Evolutionary conservation across 2,113 vertebrate genomes (phyloP).

Genomic region (Tetrao urogallus): DNA sequence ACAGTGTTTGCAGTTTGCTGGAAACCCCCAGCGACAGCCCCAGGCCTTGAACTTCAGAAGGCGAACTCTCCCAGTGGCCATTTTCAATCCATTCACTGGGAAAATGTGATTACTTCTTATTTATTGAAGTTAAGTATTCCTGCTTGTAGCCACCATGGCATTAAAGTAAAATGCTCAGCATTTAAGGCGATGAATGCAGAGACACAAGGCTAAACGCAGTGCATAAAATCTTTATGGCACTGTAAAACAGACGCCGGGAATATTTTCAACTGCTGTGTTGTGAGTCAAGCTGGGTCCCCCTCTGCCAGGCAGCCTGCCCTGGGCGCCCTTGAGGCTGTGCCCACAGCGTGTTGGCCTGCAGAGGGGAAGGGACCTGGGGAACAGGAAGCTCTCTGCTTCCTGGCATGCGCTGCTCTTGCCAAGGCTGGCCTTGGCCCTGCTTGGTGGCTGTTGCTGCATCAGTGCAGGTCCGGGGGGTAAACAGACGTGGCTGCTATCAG

Average conservation of each 20-base stretch:
- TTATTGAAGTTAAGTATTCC: conserved; percentile 63
- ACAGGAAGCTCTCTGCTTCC: background rate
- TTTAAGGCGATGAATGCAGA: conserved; percentile 44
- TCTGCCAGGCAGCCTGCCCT: conserved; percentile 18
- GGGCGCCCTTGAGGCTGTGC: background rate
- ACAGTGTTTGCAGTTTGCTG: background rate
- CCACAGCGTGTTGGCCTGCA: background rate
- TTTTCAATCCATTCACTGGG: conserved; percentile 30
- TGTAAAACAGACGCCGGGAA: conserved; percentile 6
- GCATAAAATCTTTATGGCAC: conserved; percentile 62
- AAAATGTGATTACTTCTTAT: conserved; percentile 69
- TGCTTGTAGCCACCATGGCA: conserved; percentile 49
- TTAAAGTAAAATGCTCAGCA: conserved; percentile 54
- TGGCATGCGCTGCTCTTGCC: background rate
- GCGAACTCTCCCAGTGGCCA: conserved; percentile 16
- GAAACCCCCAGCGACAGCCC: background rate
- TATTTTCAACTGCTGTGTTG: background rate
- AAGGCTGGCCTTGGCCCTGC: background rate
- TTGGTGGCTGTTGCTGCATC: background rate
- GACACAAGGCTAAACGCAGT: conserved; percentile 57
- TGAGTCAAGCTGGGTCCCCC: conserved; percentile 5
- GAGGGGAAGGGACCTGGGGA: background rate
- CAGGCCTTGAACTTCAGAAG: background rate
- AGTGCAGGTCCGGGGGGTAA: background rate
- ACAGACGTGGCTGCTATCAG: background rate